Base-by-base conservation (phyloP, 2,888 invertebrate species). In the Trichacis sp. region DNA sequence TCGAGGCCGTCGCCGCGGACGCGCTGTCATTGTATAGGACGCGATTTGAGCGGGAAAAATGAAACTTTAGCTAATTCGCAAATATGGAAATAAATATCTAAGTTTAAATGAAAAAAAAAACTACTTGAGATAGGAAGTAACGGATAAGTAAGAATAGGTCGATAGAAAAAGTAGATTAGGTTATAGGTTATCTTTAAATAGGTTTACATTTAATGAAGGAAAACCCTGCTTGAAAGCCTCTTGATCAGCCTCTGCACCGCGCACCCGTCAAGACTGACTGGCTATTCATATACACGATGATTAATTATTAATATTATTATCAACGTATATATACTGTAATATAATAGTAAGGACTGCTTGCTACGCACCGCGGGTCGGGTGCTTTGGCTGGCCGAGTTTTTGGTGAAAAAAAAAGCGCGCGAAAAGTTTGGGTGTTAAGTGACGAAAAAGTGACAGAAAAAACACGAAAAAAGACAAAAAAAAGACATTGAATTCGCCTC, bases 201-300 rank as follows among this genome's bases (percentile, higher is more conserved):
- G 79, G 73, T 74, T 77, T 76, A 77, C 71, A 75, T 77, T 72
- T 77, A 79, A 24, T 5, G 57, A 24, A 42, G 47, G 54, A 55
- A 65, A 51, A 49, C 19, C 36, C 54, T 53, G 53, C 53, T 48
- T 49, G 51, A 63, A 60, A n/a, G n/a, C n/a, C n/a, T n/a, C n/a
- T n/a, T 77, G 79, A 78, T 77, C 77, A 79, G 80, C 80, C 79
- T 75, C 77, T 73, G 79, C 81, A 80, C 77, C 76, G 74, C 68
- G 77, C 69, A 77, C 79, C 79, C 80, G 78, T 76, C 79, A 81
- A 80, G 80, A 82, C 80, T 80, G 82, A 82, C 81, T 79, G 81
- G 80, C 78, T 80, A 77, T 77, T 80, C 77, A 76, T 79, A 80
- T 75, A 75, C 71, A 77, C 72, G 70, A 75, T 73, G 71, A 70